Evolutionary conservation across 2,888 invertebrate genomes (phyloP), one percentile per base, ranked within the genome.

Genomic region (Oeneis ivallda): DNA sequence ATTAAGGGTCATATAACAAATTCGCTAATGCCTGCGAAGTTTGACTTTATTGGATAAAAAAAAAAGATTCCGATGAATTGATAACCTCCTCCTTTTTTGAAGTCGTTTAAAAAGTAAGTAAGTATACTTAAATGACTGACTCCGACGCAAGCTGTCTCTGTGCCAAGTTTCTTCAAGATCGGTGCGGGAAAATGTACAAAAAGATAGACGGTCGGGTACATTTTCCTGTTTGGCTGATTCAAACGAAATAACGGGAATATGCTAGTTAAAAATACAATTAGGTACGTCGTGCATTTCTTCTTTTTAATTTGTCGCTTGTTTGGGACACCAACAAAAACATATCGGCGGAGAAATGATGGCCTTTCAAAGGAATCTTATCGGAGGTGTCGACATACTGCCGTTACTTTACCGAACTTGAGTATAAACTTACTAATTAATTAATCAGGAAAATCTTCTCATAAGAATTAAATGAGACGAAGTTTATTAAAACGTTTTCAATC

Each of bases 351-450:
- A 50, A 19, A 60, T 50, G 37, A 60, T 49, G 49, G 65, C 52
- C 15, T 39, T 50, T 47, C 63, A 19, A 41, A 62, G 60, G 54
- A n/a, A 45, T n/a, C n/a, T n/a, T n/a, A n/a, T 54, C 32, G 56
- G 41, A 64, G 63, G 59, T 64, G 60, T 61, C 34, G 52, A 57
- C 37, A 9, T 37, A 8, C n/a, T 26, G 60, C 67, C 64, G 67
- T 67, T 67, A 64, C 50, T 39, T 64, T 50, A 56, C 41, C 39
- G 37, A 64, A 59, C 37, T 61, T 43, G 45, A 32, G 37, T 4
- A 63, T 64, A 13, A 60, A 67, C 56, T 43, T 19, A 39, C 39
- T 60, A 54, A 56, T 56, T 56, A 41, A 41, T 56, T 41, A 56
- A 41, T 39, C 19, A 56, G 17, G 26, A 32, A 32, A 13, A 13